Evolutionary conservation across 2,113 vertebrate species (phyloP).

Genomic region (Oxyura jamaicensis): DNA sequence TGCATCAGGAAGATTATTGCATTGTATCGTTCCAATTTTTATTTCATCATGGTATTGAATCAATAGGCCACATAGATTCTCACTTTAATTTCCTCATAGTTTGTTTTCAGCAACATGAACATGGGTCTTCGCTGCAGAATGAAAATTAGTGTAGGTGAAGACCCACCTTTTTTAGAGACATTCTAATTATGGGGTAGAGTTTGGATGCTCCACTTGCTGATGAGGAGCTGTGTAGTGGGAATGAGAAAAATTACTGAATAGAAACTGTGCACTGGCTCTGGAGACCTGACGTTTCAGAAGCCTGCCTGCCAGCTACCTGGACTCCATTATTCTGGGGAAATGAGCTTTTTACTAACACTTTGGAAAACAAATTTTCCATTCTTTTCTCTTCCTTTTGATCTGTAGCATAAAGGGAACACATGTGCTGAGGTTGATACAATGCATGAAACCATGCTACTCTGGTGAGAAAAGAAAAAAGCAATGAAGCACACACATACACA

Average conservation of each 20-base stretch:
- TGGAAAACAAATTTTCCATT: slow-evolving; percentile 46
- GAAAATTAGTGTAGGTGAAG: slow-evolving; percentile 38
- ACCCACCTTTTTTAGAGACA: slow-evolving; percentile 30
- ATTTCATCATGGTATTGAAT: slow-evolving; percentile 2
- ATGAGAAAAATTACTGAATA: slow-evolving; percentile 34
- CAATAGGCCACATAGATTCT: slow-evolving; percentile 13
- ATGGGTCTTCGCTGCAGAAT: not conserved
- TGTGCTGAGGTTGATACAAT: not conserved
- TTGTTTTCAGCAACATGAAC: slow-evolving; percentile 52
- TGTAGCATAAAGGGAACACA: not conserved
- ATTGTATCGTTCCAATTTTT: slow-evolving; percentile 3
- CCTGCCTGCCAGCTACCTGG: slow-evolving; percentile 33
- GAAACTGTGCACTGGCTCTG: not conserved
- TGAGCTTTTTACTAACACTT: slow-evolving; percentile 36
- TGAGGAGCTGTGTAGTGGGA: not conserved
- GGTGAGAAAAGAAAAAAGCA: not conserved
- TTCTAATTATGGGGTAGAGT: slow-evolving; percentile 7
- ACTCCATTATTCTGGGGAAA: slow-evolving; percentile 60
- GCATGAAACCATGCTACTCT: not conserved
- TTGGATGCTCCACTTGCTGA: slow-evolving; percentile 1
- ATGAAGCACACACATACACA: not conserved
- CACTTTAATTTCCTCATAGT: slow-evolving; percentile 69
- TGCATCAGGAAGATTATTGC: slow-evolving; percentile 65
- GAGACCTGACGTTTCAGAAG: slow-evolving; percentile 26
- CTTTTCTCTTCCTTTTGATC: slow-evolving; percentile 60